A percentile compares a stretch with the other conserved stretches of the same genome.
Evolutionary conservation across 2,888 invertebrate genomes (phyloP).

Genomic region (Bugulina stolonifera): DNA sequence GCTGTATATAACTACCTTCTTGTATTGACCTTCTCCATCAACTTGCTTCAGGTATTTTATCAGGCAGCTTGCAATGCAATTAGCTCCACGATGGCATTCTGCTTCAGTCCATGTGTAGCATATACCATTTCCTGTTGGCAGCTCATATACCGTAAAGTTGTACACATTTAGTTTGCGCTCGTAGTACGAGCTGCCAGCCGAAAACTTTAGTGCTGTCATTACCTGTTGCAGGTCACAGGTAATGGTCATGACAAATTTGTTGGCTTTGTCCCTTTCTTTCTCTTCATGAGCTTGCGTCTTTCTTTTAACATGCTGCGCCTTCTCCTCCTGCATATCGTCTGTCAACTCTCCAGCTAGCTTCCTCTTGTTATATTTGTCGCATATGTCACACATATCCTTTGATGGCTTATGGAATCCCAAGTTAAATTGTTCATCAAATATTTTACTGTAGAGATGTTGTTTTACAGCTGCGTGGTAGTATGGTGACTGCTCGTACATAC

Average conservation of each 20-base stretch:
- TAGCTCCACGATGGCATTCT: neutral
- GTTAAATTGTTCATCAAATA: neutral
- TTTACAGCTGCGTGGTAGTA: neutral
- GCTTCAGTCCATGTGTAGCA: too few relatives aligned
- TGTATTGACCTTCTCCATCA: neutral
- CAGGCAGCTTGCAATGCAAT: neutral
- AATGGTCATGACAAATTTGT: neutral
- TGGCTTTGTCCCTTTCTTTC: neutral
- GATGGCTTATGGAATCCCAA: neutral
- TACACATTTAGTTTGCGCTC: neutral
- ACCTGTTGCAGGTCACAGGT: neutral
- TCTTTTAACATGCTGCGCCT: neutral
- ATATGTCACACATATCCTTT: neutral
- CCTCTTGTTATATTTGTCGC: neutral
- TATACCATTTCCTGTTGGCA: too few relatives aligned
- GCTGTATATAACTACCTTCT: neutral
- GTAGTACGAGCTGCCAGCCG: neutral
- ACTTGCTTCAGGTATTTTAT: neutral
- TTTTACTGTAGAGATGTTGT: neutral
- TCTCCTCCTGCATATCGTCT: neutral
- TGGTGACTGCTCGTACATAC: neutral
- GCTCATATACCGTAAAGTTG: neutral
- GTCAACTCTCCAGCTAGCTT: neutral
- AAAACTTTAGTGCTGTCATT: neutral
- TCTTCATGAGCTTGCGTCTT: neutral